phyloP scores from a whole-genome alignment of 2,113 vertebrate genomes.

The Rhinolophus ferrumequinum region DNA sequence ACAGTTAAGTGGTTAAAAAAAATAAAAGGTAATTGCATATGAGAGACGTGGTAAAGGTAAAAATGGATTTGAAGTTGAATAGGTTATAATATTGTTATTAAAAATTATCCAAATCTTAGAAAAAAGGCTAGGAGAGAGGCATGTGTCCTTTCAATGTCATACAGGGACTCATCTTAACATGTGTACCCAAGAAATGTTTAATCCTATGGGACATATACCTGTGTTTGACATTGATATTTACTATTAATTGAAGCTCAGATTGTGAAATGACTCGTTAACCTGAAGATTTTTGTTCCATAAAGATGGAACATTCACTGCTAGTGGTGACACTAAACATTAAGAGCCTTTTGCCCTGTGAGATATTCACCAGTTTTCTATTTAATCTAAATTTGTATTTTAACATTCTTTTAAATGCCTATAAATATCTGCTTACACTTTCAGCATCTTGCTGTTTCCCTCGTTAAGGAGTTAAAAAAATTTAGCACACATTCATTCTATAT shows the following conservation, averaged over 20 bases:
- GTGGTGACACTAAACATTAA: background rate
- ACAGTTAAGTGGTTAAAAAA: background rate
- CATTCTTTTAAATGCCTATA: background rate
- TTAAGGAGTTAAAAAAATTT: slow-evolving; percentile 27
- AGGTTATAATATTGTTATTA: background rate
- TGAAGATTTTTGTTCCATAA: background rate
- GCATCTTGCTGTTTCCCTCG: background rate
- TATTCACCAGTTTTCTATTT: background rate
- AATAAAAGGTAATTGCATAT: background rate
- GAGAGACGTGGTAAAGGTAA: background rate
- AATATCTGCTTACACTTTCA: slow-evolving; percentile 29
- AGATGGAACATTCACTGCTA: background rate
- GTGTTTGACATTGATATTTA: background rate
- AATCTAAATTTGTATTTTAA: slow-evolving; percentile 24
- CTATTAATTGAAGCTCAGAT: background rate
- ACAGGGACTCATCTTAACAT: background rate
- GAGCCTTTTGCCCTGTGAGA: background rate
- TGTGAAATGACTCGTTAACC: background rate
- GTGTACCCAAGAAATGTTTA: background rate
- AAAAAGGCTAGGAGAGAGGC: background rate
- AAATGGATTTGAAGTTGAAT: background rate
- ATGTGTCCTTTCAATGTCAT: background rate
- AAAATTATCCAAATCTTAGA: background rate
- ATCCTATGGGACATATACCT: background rate
- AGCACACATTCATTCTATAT: background rate